Conservation (phyloP, 2,797 vertebrate species). For the Hylomyscus alleni region DNA sequence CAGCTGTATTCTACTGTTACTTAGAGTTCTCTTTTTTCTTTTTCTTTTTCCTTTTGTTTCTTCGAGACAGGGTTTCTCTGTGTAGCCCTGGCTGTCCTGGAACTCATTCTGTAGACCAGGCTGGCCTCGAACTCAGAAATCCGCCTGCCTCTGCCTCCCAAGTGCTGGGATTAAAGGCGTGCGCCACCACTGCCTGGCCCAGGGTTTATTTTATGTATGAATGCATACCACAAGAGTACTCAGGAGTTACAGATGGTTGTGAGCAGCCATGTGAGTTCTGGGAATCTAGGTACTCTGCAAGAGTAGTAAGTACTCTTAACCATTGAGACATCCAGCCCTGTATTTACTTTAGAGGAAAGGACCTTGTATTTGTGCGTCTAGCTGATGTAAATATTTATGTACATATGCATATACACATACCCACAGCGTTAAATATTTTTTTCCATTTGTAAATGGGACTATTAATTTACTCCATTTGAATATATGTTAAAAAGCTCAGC, state of each 20-base stretch:
- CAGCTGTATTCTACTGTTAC: not conserved
- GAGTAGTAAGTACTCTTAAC: not conserved
- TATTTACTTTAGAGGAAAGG: slow-evolving; percentile 43
- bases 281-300: not conserved
- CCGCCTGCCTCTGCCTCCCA: too few relatives aligned
- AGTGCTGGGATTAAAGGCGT: too few relatives aligned
- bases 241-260: not conserved
- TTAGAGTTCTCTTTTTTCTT: not conserved
- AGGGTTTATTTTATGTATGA: not conserved
- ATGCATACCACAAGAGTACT: not conserved
- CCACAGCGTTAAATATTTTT: slow-evolving; percentile 26
- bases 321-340: not conserved
- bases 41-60: too few relatives aligned
- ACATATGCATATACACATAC: not conserved
- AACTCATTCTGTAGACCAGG: too few relatives aligned
- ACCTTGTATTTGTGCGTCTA: slow-evolving; percentile 24
- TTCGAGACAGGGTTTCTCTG: too few relatives aligned
- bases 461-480: slow-evolving; percentile 33
- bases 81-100: too few relatives aligned
- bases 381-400: slow-evolving; percentile 15
- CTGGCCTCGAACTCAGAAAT: too few relatives aligned
- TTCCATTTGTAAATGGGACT: slow-evolving; percentile 24
- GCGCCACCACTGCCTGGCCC: too few relatives aligned
- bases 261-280: not conserved
- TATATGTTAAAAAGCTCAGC: not conserved